Conservation (phyloP, 2,797 vertebrate genomes). For the Galago senegalensis region DNA sequence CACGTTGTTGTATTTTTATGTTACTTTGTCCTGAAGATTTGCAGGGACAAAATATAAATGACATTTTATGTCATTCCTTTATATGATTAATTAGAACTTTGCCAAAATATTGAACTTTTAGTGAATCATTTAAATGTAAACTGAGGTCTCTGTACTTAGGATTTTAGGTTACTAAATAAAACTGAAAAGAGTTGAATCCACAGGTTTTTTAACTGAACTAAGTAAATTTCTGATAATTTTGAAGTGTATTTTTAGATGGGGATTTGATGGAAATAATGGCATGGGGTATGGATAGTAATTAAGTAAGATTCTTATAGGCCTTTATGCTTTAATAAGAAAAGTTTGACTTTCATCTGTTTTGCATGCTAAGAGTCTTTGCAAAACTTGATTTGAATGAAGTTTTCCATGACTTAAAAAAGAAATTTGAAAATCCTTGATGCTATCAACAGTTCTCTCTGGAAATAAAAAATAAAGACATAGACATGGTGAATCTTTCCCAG, state of each 20-base stretch:
- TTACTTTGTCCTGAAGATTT: neutral
- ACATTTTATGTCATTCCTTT: neutral
- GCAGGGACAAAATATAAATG: neutral
- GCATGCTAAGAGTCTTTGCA: neutral
- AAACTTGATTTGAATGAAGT: constrained; percentile 1
- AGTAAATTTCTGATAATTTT: constrained; percentile 2
- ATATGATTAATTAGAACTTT: constrained; percentile 40
- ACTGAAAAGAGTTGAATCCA: constrained; percentile 27
- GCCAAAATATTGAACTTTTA: neutral
- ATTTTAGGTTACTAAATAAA: constrained; percentile 52
- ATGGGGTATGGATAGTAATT: neutral
- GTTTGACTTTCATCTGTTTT: neutral
- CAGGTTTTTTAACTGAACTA: constrained; percentile 6
- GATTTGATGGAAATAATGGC: neutral
- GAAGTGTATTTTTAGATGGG: neutral
- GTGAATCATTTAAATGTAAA: constrained; percentile 39
- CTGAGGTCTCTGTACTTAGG: constrained; percentile 2
- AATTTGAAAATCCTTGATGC: neutral
- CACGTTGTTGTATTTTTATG: neutral
- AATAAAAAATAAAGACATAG: neutral
- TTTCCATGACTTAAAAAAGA: neutral
- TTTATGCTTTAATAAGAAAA: neutral
- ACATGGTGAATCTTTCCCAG: neutral
- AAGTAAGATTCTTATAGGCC: neutral
- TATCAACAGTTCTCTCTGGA: neutral